phyloP scores from a whole-genome alignment of 2,797 vertebrate species.

The Brachyrhaphis roseni region DNA sequence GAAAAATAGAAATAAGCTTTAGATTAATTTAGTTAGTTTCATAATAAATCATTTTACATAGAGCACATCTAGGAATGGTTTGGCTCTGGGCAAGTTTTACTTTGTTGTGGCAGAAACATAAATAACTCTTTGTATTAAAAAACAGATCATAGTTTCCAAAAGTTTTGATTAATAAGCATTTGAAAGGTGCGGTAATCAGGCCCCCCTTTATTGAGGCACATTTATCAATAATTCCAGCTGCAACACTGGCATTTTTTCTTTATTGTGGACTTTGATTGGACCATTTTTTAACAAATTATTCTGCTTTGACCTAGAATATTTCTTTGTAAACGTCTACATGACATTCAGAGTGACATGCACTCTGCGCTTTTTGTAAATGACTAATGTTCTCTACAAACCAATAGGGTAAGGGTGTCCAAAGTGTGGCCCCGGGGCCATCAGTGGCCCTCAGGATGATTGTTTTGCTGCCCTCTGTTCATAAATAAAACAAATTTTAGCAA shows the following conservation, averaged over 20 bases:
- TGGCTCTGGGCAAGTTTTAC: too few relatives aligned
- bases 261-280: too few relatives aligned
- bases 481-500: too few relatives aligned
- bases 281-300: background rate
- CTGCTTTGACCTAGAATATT: background rate
- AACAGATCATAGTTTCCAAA: background rate
- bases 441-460: background rate
- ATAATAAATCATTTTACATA: too few relatives aligned
- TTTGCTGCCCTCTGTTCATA: background rate
- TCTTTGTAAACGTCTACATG: background rate
- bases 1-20: too few relatives aligned
- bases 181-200: background rate
- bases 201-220: background rate
- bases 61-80: too few relatives aligned
- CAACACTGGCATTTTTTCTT: background rate
- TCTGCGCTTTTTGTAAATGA: background rate
- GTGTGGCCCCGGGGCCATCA: too few relatives aligned
- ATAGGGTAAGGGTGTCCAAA: too few relatives aligned
- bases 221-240: background rate
- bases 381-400: background rate
- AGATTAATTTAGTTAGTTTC: too few relatives aligned
- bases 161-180: background rate
- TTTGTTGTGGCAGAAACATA: too few relatives aligned
- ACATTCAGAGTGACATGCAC: too few relatives aligned
- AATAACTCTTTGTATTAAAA: background rate